Evolutionary conservation across 2,113 vertebrate species (phyloP), one percentile per base, ranked within the genome.

Genomic region (Alligator sinensis): DNA sequence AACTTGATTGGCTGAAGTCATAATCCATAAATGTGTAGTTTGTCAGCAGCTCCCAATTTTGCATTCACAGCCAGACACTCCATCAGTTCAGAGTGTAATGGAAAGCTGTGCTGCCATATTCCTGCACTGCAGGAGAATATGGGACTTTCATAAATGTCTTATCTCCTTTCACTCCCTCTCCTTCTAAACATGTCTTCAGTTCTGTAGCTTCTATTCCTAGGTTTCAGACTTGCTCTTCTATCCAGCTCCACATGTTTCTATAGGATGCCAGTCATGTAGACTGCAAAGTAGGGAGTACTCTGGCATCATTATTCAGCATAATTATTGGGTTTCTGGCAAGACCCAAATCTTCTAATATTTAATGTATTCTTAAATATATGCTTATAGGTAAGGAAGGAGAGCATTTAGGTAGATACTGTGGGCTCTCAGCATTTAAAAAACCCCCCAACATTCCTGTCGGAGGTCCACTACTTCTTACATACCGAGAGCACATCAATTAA

Each of bases 71-170:
- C 3, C 58, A 57, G n/a, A 5, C 3, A 61, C 14, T 58, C 5
- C 54, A 1, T 62, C 84, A 0, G 79, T 80, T 64, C 80, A 16
- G 77, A 0, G 1, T 47, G 63, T 66, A 54, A 1, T 0, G 1
- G 15, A 6, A 16, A 66, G 25, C 19, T 72, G 11, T 38, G 30
- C 19, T 70, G 17, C 28, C 66, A 30, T 30, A 21, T 70, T 70
- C n/a, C 66, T 70, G 9, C n/a, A 17, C 64, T 30, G 66, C 30
- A 70, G n/a, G 17, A 70, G 34, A 70, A 30, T 9, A 9, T 34
- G 68, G 68, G 18, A 70, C 66, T 70, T 34, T 34, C n/a, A 70
- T 30, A 70, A 34, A 70, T 18, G n/a, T 34, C 18, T 34, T 70
- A 8, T 47, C 47, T 47, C 47, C 47, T 47, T 47, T 30, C 18